Evolutionary conservation across 2,113 vertebrate species (phyloP).

Genomic region (Thoracochromis brauschi): DNA sequence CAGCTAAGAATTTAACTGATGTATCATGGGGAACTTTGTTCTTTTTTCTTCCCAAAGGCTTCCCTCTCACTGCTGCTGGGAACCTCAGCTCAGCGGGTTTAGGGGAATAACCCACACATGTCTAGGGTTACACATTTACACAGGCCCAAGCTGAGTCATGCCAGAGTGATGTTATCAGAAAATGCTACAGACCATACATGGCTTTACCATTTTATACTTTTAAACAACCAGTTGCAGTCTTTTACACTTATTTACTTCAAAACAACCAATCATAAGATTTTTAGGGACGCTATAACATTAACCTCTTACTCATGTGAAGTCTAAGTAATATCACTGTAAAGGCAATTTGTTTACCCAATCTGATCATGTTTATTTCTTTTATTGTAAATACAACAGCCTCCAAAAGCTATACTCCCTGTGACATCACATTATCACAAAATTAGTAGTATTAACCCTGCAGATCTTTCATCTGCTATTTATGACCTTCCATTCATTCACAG

Average conservation of each 20-base stretch:
- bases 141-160: background rate
- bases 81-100: constrained; percentile 10
- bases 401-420: background rate
- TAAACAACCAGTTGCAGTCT: background rate
- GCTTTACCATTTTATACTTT: background rate
- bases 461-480: background rate
- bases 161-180: background rate
- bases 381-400: background rate
- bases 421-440: background rate
- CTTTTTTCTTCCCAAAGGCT: background rate
- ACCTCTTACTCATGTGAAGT: background rate
- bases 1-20: background rate
- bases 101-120: background rate
- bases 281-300: background rate
- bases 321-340: background rate
- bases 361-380: background rate
- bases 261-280: background rate
- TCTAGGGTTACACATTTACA: background rate
- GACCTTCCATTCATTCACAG: background rate
- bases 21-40: background rate
- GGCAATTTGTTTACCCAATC: background rate
- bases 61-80: constrained; percentile 25
- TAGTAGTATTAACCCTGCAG: background rate
- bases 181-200: background rate
- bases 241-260: background rate